Base-by-base conservation (phyloP, 2,888 invertebrate genomes). In the Drosophila borborema region DNA sequence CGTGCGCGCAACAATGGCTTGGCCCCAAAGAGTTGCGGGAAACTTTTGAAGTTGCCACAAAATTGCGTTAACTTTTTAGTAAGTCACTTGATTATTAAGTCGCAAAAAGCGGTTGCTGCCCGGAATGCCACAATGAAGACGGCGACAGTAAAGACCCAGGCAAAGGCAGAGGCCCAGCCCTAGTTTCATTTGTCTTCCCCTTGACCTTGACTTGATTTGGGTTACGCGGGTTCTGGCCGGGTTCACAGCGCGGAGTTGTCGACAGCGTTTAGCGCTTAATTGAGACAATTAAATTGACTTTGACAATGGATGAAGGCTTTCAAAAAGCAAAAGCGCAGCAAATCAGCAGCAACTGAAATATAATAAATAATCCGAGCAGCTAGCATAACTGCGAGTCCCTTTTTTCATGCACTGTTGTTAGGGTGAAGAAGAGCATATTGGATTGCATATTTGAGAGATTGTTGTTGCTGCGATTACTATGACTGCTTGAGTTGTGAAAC, bases 231-330 rank as follows among this genome's bases (percentile, higher is more conserved):
- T 20, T 58, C 46, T 76, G 71, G 54, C 49, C 72, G 69, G 68
- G 66, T 40, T 62, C 46, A 53, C 64, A 43, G 64, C 23, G 34
- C 67, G 65, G 72, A 78, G 66, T 76, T 67, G 81, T 62, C 71
- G 86, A 67, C 70, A 51, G 69, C 73, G 73, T 81, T 86, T 86
- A 86, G 81, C 88, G 82, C 82, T 64, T 89, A 89, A 89, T 89
- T 88, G 86, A 75, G 81, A 86, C 89, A 89, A 89, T 89, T 89
- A 89, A 89, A 86, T 88, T 81, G 80, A 83, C 85, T 88, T 86
- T 86, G 88, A 85, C 82, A 86, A 84, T 83, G 80, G 81, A 64
- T 23, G 64, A 63, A 66, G 48, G 49, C 28, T 20, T 5, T 49
- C 10, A 38, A 36, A 49, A 69, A 53, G 72, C 53, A 64, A 72